Conservation (phyloP, 1,140 invertebrate genomes). For the Ceratoteleas bidentatus region DNA sequence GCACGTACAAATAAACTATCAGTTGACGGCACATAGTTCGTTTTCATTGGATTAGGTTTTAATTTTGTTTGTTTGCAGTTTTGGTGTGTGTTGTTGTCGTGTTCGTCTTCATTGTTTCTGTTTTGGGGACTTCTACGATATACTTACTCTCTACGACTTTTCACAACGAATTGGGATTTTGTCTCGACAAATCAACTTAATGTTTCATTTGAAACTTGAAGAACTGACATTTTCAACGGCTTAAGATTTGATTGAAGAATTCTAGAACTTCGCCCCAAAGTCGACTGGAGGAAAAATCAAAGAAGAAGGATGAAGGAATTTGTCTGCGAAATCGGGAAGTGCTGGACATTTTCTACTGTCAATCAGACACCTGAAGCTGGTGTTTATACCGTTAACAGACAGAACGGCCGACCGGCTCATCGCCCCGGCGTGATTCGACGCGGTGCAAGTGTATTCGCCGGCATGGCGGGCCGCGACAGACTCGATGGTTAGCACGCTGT, state of each 20-base stretch:
- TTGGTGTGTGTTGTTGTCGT: not conserved
- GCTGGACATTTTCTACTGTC: not conserved
- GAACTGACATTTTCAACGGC: no score
- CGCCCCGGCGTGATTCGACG: conserved; percentile 83
- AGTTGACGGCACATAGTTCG: not conserved
- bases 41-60: not conserved
- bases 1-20: conserved; percentile 60
- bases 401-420: conserved; percentile 84
- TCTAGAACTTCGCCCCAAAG: no score
- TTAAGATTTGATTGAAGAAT: no score
- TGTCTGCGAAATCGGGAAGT: no score
- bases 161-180: no score
- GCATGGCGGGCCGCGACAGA: conserved; percentile 83
- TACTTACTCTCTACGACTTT: no score
- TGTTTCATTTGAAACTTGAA: no score
- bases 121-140: no score
- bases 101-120: not conserved
- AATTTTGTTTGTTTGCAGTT: not conserved
- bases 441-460: conserved; percentile 86
- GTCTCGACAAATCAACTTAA: no score
- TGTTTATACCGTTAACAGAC: conserved; percentile 84
- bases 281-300: no score
- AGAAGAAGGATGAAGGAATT: no score
- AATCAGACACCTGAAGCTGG: not conserved
- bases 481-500: conserved; percentile 84